Percentiles rank a stretch among this genome's conserved stretches.
phyloP scores from a whole-genome alignment of 2,888 invertebrate genomes.

The Cataglyphis altisquamis region DNA sequence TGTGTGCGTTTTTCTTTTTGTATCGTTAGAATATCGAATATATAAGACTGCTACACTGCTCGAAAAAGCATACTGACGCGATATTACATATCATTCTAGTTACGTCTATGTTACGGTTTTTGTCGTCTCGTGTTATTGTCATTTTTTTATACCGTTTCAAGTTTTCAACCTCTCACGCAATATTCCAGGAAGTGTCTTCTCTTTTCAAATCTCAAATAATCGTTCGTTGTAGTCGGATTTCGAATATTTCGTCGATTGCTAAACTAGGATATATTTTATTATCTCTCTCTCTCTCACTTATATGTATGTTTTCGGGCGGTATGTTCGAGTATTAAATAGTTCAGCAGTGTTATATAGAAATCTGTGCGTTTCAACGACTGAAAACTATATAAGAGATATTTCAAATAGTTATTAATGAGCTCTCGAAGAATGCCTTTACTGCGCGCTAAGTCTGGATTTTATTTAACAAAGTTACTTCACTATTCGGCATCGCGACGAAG shows the following conservation, averaged over 20 bases:
- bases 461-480: slow-evolving; percentile 13
- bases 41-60: slow-evolving; percentile 54
- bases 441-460: slow-evolving; percentile 42
- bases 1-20: slow-evolving; percentile 43
- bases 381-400: slow-evolving; percentile 74
- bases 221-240: background rate
- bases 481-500: background rate
- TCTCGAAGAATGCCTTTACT: slow-evolving; percentile 62
- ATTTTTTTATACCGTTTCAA: background rate
- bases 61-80: slow-evolving; percentile 44
- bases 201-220: background rate
- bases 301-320: slow-evolving; percentile 50
- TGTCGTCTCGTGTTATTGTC: background rate
- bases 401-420: slow-evolving; percentile 72
- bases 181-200: background rate
- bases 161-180: background rate
- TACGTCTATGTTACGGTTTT: background rate
- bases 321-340: slow-evolving; percentile 54
- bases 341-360: slow-evolving; percentile 50
- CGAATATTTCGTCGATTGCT: slow-evolving; percentile 11
- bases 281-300: slow-evolving; percentile 28
- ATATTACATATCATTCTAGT: slow-evolving; percentile 49
- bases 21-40: slow-evolving; percentile 50
- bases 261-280: slow-evolving; percentile 43
- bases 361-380: slow-evolving; percentile 71